Evolutionary conservation across 2,797 vertebrate genomes (phyloP).

Genomic region (Pristis pectinata): DNA sequence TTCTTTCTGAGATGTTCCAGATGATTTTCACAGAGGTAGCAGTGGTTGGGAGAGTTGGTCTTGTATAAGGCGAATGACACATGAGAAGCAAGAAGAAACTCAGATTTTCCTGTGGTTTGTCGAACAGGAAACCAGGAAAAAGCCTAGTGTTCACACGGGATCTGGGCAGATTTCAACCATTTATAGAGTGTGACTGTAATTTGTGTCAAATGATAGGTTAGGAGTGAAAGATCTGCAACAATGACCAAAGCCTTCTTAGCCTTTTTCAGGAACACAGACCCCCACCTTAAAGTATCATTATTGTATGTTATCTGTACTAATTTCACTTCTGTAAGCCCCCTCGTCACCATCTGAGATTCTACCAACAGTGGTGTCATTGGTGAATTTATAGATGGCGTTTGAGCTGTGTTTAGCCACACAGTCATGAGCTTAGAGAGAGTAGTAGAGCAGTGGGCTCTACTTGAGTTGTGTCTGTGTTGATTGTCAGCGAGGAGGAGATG

Average conservation of each 20-base stretch:
- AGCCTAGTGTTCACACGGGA: neutral
- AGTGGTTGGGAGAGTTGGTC: neutral
- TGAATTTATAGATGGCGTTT: no score
- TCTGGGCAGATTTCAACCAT: neutral
- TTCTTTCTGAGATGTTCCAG: neutral
- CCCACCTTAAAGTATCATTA: no score
- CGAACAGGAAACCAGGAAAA: neutral
- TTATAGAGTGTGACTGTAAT: neutral
- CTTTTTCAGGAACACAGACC: neutral
- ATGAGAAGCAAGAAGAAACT: neutral
- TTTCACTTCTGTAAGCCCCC: no score
- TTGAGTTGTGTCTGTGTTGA: no score
- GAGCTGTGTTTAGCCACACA: no score
- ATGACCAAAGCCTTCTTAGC: neutral
- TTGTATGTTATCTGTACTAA: neutral
- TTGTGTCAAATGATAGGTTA: slow-evolving; percentile 16
- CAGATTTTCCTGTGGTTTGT: slow-evolving; percentile 5
- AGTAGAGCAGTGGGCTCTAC: no score
- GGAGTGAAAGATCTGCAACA: neutral
- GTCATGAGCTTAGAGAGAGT: no score
- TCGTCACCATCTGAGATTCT: no score
- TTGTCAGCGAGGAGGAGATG: no score
- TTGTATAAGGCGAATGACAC: neutral
- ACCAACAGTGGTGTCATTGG: no score
- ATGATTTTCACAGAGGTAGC: neutral